These are phyloP conservation scores for Orthonyx spaldingii DNA, from an alignment of 2,113 vertebrate species.

Conservation along the genomic window DNA sequence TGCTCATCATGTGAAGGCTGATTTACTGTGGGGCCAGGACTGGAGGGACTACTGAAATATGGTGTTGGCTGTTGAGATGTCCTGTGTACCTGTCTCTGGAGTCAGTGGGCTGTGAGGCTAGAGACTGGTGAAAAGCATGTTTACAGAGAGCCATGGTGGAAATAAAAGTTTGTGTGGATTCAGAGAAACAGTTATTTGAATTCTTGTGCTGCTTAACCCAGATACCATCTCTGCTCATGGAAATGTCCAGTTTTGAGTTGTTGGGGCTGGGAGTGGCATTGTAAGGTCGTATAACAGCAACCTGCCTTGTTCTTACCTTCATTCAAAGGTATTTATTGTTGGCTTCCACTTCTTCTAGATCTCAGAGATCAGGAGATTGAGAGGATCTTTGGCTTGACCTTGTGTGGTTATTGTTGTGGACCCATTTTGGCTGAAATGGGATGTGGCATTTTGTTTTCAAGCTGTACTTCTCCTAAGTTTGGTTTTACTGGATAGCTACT, in stretches of 20 bases:
- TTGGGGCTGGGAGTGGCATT: background rate
- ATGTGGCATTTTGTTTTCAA: background rate
- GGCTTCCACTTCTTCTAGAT: background rate
- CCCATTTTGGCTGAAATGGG: background rate
- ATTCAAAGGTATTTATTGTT: background rate
- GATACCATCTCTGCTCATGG: background rate
- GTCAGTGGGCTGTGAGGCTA: background rate
- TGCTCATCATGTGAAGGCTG: fast-evolving
- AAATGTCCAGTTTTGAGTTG: background rate
- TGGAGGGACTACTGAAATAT: background rate
- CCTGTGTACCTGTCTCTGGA: background rate
- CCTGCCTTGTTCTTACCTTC: background rate
- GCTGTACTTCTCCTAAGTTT: background rate
- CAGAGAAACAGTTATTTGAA: background rate
- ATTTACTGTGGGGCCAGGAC: background rate
- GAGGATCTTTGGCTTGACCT: background rate
- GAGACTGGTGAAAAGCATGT: background rate
- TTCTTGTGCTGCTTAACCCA: background rate
- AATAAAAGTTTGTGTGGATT: background rate
- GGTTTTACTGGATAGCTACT: background rate
- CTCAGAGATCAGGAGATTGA: background rate
- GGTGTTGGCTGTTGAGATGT: background rate
- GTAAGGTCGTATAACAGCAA: background rate
- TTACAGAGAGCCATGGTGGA: background rate
- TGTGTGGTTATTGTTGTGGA: background rate